Conservation (phyloP, 23 tunicate species). For the Oikopleura dioica region DNA sequence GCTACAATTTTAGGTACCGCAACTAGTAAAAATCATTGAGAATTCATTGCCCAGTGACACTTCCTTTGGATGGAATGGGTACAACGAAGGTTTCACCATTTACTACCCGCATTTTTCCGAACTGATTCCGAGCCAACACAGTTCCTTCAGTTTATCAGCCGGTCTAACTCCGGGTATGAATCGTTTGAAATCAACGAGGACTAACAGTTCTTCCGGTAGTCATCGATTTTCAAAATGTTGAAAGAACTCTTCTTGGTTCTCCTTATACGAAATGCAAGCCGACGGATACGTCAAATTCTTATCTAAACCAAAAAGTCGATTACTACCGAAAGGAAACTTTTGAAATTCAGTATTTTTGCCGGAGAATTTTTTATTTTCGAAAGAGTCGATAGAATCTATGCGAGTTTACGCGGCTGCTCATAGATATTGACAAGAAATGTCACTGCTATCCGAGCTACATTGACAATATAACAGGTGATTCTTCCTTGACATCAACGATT, state of each 20-base stretch:
- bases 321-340: not conserved
- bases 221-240: slow-evolving; percentile 11
- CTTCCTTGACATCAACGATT: not conserved
- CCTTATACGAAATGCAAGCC: not conserved
- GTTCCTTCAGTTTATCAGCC: slow-evolving; percentile 4
- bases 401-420: not conserved
- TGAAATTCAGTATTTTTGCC: not conserved
- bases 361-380: not conserved
- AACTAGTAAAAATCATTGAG: too few relatives aligned
- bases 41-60: not conserved
- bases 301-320: not conserved
- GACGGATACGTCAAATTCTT: not conserved
- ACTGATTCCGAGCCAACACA: not conserved
- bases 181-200: too few relatives aligned
- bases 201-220: too few relatives aligned
- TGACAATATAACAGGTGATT: not conserved
- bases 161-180: slow-evolving; percentile 13
- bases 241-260: not conserved
- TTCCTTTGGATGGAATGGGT: slow-evolving; percentile 12
- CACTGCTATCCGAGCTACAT: not conserved
- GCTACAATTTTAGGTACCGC: not conserved
- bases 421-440: not conserved
- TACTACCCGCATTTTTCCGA: slow-evolving; percentile 4
- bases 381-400: not conserved
- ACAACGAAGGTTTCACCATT: slow-evolving; percentile 9